phyloP scores from a whole-genome alignment of 1,140 invertebrate genomes.

The Aphelenchoides besseyi region DNA sequence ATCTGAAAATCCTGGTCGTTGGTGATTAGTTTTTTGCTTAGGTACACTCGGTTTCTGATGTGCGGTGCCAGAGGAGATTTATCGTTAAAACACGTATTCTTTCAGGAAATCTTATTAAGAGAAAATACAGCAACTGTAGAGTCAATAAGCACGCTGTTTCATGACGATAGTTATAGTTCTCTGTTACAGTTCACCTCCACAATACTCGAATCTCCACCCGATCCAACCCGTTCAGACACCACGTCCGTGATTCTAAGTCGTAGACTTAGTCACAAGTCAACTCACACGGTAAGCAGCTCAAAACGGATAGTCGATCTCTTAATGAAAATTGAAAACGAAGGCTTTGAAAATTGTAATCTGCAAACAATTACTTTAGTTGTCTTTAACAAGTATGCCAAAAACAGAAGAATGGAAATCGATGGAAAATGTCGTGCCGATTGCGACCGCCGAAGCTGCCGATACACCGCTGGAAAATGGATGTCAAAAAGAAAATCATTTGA shows the following conservation, averaged over 20 bases:
- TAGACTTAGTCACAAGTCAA: neutral
- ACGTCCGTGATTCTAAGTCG: constrained; percentile 27
- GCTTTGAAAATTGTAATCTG: neutral
- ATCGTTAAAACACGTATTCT: no score
- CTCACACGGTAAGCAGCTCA: neutral
- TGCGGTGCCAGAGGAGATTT: no score
- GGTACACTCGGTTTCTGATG: no score
- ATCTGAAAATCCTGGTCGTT: no score
- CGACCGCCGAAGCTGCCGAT: constrained; percentile 5
- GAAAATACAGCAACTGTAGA: constrained; percentile 12
- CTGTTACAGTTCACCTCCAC: constrained; percentile 41
- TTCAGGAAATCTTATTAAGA: neutral
- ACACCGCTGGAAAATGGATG: constrained; percentile 15
- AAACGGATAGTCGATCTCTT: neutral
- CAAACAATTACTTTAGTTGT: neutral
- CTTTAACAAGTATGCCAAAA: neutral
- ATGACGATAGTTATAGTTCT: constrained; percentile 52
- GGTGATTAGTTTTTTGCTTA: no score
- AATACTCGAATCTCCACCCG: constrained; percentile 13
- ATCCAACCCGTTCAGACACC: constrained; percentile 30
- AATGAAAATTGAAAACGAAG: neutral
- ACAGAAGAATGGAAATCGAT: constrained; percentile 1
- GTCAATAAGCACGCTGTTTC: constrained; percentile 30
- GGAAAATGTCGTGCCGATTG: constrained; percentile 17
- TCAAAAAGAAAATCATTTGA: neutral